phyloP scores from a whole-genome alignment of 1,140 invertebrate species.

The Zaprionus nigranus region DNA sequence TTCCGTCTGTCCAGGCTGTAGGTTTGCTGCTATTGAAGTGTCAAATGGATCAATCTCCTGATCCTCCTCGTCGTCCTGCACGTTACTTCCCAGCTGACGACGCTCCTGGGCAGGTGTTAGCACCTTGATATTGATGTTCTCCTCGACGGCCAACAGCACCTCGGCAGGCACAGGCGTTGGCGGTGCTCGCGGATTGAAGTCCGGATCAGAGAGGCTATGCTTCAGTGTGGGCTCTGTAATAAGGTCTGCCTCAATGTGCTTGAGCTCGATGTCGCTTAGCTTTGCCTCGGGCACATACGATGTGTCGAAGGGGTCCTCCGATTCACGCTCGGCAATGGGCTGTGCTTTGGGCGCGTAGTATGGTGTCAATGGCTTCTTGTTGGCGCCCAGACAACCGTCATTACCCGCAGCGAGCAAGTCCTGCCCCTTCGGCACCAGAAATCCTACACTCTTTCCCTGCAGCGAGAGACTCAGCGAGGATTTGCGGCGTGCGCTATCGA shows the following conservation, averaged over 20 bases:
- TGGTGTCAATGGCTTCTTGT: conserved; percentile 90
- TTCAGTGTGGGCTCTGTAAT: conserved; percentile 71
- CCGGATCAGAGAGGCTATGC: conserved; percentile 86
- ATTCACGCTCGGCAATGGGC: conserved; percentile 86
- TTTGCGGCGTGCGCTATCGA: conserved; percentile 72
- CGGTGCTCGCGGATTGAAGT: conserved; percentile 86
- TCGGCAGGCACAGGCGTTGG: conserved; percentile 85
- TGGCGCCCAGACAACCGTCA: conserved; percentile 85
- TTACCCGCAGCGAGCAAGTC: conserved; percentile 79
- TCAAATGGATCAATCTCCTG: conserved; percentile 90
- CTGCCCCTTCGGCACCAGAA: conserved; percentile 86
- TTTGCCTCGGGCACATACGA: conserved; percentile 89
- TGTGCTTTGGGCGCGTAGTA: conserved; percentile 87
- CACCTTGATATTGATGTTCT: conserved; percentile 88
- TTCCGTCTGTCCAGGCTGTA: conserved; percentile 91
- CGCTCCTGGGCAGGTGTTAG: conserved; percentile 87
- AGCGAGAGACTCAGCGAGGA: conserved; percentile 83
- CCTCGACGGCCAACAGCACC: conserved; percentile 86
- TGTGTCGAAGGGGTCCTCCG: conserved; percentile 93
- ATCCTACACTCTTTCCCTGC: conserved; percentile 88
- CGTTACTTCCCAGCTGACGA: conserved; percentile 49
- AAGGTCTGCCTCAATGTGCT: conserved; percentile 90
- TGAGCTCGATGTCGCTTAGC: conserved; percentile 90
- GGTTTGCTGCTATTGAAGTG: conserved; percentile 90
- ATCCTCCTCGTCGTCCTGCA: conserved; percentile 17